Percentiles rank a stretch among this genome's conserved stretches.
These are phyloP conservation scores for Gymnocephalus cernua DNA, from an alignment of 2,113 vertebrate genomes.

Conservation along the genomic window DNA sequence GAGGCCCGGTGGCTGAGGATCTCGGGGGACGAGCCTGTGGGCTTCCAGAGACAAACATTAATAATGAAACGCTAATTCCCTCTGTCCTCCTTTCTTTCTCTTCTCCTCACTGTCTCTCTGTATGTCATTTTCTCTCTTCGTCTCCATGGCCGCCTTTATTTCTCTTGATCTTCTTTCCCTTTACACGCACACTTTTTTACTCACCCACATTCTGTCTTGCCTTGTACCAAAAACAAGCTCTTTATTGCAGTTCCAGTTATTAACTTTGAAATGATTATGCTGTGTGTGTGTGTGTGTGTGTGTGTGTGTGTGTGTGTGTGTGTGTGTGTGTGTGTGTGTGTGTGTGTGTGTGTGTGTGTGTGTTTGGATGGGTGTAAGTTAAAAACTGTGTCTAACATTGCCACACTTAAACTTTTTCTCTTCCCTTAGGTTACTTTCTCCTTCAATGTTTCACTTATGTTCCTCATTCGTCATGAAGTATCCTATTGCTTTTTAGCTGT, in stretches of 20 bases:
- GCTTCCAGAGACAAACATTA: slow-evolving; percentile 76
- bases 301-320: background rate
- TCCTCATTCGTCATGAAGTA: background rate
- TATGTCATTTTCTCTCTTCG: slow-evolving; percentile 43
- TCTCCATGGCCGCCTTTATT: slow-evolving; percentile 29
- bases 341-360: background rate
- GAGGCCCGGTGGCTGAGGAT: slow-evolving; percentile 56
- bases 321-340: slow-evolving; percentile 1
- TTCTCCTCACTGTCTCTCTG: slow-evolving; percentile 33
- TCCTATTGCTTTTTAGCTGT: background rate
- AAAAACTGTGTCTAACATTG: slow-evolving; percentile 7
- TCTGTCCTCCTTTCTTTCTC: slow-evolving; percentile 64
- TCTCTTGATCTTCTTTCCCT: slow-evolving; percentile 32
- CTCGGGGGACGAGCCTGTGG: slow-evolving; percentile 59
- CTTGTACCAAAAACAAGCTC: slow-evolving; percentile 28
- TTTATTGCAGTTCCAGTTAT: slow-evolving; percentile 37
- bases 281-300: slow-evolving; percentile 4
- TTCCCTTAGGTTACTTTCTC: background rate
- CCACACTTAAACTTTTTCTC: background rate
- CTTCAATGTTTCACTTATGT: background rate
- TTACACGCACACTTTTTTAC: background rate
- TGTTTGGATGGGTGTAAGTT: background rate
- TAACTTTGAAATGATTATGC: slow-evolving; percentile 10
- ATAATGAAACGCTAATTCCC: slow-evolving; percentile 78
- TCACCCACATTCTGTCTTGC: slow-evolving; percentile 22